These are phyloP conservation scores for Xylota sylvarum DNA, from an alignment of 2,888 invertebrate genomes.

Conservation along the genomic window DNA sequence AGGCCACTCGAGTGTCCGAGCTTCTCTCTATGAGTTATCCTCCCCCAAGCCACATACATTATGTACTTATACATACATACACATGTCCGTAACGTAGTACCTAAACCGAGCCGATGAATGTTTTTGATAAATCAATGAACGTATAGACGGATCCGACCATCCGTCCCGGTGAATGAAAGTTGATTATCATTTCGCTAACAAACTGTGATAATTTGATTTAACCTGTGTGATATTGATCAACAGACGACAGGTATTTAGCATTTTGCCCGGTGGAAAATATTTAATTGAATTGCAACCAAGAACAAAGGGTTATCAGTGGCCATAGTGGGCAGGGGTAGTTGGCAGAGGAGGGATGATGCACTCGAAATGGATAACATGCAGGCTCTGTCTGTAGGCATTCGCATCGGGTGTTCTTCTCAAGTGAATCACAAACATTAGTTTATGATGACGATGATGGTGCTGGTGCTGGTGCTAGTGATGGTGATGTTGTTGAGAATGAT, in stretches of 20 bases:
- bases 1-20: conserved; percentile 35
- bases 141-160: neutral
- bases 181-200: conserved; percentile 66
- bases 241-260: conserved; percentile 71
- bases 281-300: conserved; percentile 62
- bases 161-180: conserved; percentile 36
- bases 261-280: conserved; percentile 41
- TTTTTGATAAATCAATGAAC: conserved; percentile 36
- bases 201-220: conserved; percentile 69
- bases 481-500: conserved; percentile 25
- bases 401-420: conserved; percentile 28
- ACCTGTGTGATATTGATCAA: conserved; percentile 68
- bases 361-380: conserved; percentile 37
- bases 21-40: conserved; percentile 3
- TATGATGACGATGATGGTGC: conserved; percentile 32
- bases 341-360: neutral
- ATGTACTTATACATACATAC: neutral
- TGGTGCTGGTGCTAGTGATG: neutral
- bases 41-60: neutral
- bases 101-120: conserved; percentile 3
- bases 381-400: conserved; percentile 7
- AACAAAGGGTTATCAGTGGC: conserved; percentile 34
- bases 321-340: neutral
- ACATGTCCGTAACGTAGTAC: neutral
- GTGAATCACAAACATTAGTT: conserved; percentile 64